Base-by-base conservation (phyloP, 2,797 vertebrate genomes). In the Uromys caudimaculatus region DNA sequence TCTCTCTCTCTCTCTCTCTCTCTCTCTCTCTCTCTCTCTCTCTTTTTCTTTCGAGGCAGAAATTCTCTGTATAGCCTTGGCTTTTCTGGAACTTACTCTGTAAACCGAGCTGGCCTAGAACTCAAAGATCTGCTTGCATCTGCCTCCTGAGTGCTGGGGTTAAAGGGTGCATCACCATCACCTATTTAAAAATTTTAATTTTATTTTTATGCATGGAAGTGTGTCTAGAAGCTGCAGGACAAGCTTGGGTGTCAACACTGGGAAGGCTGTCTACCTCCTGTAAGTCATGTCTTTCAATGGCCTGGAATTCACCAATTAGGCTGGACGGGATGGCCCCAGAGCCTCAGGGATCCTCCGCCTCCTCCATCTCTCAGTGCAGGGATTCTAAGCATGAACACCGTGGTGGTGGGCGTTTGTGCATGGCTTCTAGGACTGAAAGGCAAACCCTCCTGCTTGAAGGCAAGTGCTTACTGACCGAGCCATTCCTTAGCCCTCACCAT, bases 1-100 rank as follows among this genome's bases (percentile, higher is more conserved):
- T 1, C 0, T 56, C 5, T 21, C 6, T 56, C 16, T 2, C 6
- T 24, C 23, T 9, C 8, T 60, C 23, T 2, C 2, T 60, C 8
- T 9, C 2, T 60, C 8, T 21, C 5, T 23, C 56, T 6, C 0
- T 9, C 23, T 24, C 3, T 24, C 14, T 24, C 1, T 23, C 21
- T 60, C 9, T 60, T 9, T 60, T 60, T 27, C 3, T 73, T 73
- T 23, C 0, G 21, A 41, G 71, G 21, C 21, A 73, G 73, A 11
- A 12, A 13, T 44, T 47, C 73, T 76, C 41, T 76, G 41, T 47
- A 5, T 76, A 47, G 73, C 41, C 67, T n/a, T 76, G 41, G 24
- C 38, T 76, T 21, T 41, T 41, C n/a, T 41, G 8, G 21, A 73
- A 73, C 71, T 73, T 11, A 73, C 19, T 38, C 38, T 41, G 73